Evolutionary conservation across 2,888 invertebrate genomes (phyloP), one percentile per base, ranked within the genome.

Genomic region (Brachypalpus laphriformis): DNA sequence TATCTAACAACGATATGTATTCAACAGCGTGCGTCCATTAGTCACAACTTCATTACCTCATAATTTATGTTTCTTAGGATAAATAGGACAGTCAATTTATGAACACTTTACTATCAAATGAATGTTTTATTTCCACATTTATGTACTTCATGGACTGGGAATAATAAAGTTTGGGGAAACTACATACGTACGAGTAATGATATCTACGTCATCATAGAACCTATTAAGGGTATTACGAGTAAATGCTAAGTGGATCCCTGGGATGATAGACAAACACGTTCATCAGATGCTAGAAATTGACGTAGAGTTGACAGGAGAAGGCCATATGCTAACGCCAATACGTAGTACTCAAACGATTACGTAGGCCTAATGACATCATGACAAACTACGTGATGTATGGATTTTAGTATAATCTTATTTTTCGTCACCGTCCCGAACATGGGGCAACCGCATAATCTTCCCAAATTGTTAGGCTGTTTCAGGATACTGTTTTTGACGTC

Each of bases 31-130:
- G 1, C 16, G 9, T 7, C 47, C 22, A 47, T 47, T 51, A 11
- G 3, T 51, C 20, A 59, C 8, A 14, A 14, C 1, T 22, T 25
- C 59, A 59, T 40, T 20, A 14, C 1, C 0, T 40, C n/a, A 8
- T 59, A 14, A 14, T 40, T 22, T 20, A 5, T 22, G 5, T 22
- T 40, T 40, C 20, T 0, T 8, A 22, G 1, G 0, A 20, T 40
- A 40, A 59, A 6, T 40, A 7, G n/a, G n/a, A n/a, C 40, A 40
- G 40, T 59, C 59, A 59, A 20, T 14, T 59, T 40, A 59, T 40
- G 40, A 22, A 25, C n/a, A 25, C 20, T 20, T 59, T 14, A 59
- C n/a, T 4, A 18, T 22, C 20, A 59, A 34, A 20, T 22, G 40
- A 14, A 6, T 40, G n/a, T 11, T 59, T 37, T 37, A 59, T 59